A percentile compares a stretch with the other conserved stretches of the same genome.
These are phyloP conservation scores for Phymanthus crucifer DNA, from an alignment of 92 coral and sea anemone species.

Conservation along the genomic window DNA sequence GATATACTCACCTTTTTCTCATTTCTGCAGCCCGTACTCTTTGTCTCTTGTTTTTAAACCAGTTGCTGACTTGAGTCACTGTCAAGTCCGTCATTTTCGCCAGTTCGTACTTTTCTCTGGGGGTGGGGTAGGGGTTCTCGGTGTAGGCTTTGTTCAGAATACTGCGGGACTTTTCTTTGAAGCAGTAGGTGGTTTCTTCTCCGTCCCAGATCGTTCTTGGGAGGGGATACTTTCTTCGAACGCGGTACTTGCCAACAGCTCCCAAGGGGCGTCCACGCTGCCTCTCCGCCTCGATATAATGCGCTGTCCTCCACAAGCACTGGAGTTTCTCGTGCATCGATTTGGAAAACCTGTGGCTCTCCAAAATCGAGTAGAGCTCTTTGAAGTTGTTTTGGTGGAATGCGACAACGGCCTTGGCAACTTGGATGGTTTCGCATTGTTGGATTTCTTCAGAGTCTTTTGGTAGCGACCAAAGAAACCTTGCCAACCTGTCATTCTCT, in stretches of 20 bases:
- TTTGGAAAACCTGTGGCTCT: conserved; percentile 71
- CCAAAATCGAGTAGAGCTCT: conserved; percentile 81
- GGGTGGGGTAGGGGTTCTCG: conserved; percentile 87
- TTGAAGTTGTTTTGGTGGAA: conserved; percentile 81
- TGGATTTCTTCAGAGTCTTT: conserved; percentile 69
- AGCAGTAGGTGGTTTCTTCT: conserved; percentile 92
- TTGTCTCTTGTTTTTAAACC: conserved; percentile 90
- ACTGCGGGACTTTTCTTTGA: conserved; percentile 84
- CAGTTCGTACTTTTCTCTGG: conserved; percentile 78
- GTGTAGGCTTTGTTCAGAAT: conserved; percentile 86
- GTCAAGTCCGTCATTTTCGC: conserved; percentile 92
- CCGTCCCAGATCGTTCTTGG: conserved; percentile 98
- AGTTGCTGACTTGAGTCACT: conserved; percentile 88
- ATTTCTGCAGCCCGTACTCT: conserved; percentile 87
- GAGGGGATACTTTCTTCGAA: conserved; percentile 86
- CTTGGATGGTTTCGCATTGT: conserved; percentile 76
- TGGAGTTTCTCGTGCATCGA: conserved; percentile 82
- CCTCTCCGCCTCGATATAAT: conserved; percentile 88
- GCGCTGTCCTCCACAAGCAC: conserved; percentile 91
- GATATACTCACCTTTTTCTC: conserved; percentile 75
- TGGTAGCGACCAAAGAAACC: conserved; percentile 98
- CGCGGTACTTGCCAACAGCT: conserved; percentile 93
- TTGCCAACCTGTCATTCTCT: conserved; percentile 79
- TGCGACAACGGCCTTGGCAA: conserved; percentile 89
- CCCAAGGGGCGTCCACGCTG: conserved; percentile 88